These are phyloP conservation scores for Paraescarpia echinospica DNA, from an alignment of 1,140 invertebrate genomes.

Conservation along the genomic window DNA sequence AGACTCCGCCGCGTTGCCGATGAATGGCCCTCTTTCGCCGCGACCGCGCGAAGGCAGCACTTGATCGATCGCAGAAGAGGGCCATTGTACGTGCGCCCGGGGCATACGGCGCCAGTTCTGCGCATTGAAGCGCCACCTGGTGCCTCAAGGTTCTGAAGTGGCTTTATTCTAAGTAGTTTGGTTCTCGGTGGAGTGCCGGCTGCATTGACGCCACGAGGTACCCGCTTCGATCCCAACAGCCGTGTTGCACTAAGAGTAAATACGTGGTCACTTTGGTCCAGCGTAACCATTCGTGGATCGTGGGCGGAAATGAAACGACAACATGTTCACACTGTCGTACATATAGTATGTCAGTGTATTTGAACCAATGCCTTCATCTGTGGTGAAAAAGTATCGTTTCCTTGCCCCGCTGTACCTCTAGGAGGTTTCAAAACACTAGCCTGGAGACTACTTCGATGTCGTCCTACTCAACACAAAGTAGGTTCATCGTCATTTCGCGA, in stretches of 20 bases:
- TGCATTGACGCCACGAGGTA: not conserved
- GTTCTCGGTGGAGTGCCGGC: not conserved
- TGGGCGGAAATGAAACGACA: no score
- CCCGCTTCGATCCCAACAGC: not conserved
- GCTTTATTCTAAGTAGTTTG: not conserved
- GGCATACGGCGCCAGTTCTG: not conserved
- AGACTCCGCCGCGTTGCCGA: not conserved
- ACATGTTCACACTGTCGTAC: no score
- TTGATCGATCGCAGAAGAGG: not conserved
- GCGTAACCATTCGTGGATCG: no score
- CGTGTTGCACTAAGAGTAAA: not conserved
- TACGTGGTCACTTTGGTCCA: not conserved
- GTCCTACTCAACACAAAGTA: no score
- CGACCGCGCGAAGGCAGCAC: not conserved
- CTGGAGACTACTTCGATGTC: no score
- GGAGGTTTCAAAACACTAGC: no score
- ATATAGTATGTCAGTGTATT: no score
- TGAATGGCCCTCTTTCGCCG: not conserved
- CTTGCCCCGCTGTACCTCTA: no score
- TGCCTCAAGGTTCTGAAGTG: not conserved
- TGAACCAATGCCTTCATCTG: no score
- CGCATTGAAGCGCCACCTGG: not conserved
- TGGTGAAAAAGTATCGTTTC: no score
- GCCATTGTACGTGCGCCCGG: not conserved
- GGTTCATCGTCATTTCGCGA: no score